Conservation (phyloP, 2,888 invertebrate genomes). For the Pogonocherus hispidulus region DNA sequence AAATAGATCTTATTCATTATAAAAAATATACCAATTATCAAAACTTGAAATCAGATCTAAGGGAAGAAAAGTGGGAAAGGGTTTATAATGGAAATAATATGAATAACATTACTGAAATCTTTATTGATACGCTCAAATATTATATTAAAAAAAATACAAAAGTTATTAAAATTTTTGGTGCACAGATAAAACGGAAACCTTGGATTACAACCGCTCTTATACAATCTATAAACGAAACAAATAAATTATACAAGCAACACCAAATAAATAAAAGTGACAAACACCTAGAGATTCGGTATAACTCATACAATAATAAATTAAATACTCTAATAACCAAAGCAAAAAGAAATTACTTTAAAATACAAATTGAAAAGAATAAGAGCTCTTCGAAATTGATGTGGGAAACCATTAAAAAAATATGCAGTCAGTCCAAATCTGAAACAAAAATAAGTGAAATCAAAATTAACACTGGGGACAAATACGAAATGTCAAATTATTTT, state of each 20-base stretch:
- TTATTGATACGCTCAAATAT: neutral
- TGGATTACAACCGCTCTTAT: neutral
- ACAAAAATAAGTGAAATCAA: constrained; percentile 5
- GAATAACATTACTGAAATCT: neutral
- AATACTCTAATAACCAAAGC: constrained; percentile 1
- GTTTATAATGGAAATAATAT: neutral
- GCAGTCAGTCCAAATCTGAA: neutral
- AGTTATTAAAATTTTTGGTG: neutral
- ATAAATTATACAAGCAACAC: too few species aligned
- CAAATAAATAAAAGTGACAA: neutral
- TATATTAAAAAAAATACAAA: neutral
- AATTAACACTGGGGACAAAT: neutral
- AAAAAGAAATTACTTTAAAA: constrained; percentile 1
- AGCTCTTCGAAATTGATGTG: neutral
- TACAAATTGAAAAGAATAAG: neutral
- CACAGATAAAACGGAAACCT: neutral
- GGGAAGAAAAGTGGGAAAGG: neutral
- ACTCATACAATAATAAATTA: neutral
- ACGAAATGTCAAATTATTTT: neutral
- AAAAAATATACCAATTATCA: constrained; percentile 5
- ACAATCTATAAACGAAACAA: neutral
- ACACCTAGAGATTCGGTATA: neutral
- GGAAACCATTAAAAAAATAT: neutral
- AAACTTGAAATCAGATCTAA: neutral
- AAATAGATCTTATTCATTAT: neutral